These are phyloP conservation scores for Sceloporus undulatus DNA, from an alignment of 2,113 vertebrate genomes.

Conservation along the genomic window DNA sequence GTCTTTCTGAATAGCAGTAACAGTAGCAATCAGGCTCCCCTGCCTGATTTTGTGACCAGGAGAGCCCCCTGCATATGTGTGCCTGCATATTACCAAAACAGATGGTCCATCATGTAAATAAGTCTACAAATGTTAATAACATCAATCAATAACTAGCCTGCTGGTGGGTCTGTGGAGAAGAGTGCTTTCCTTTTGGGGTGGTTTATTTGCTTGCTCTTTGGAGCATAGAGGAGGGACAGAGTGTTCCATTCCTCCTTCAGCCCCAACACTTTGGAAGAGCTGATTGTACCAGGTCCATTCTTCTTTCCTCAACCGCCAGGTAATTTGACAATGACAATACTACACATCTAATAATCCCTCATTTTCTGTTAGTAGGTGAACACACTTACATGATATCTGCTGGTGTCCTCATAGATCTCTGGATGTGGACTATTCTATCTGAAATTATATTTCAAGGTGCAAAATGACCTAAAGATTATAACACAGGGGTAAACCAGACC, in stretches of 20 bases:
- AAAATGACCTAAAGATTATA: background rate
- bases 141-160: no score
- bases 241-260: background rate
- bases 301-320: no score
- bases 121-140: background rate
- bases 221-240: background rate
- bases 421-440: background rate
- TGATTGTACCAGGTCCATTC: background rate
- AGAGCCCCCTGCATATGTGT: no score
- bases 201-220: background rate
- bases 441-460: background rate
- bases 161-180: background rate
- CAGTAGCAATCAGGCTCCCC: no score
- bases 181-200: background rate
- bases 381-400: background rate
- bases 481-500: background rate
- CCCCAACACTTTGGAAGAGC: background rate
- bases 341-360: background rate
- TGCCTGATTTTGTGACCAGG: no score
- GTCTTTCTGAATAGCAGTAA: no score
- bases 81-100: no score
- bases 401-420: background rate
- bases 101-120: background rate
- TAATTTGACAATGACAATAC: background rate
- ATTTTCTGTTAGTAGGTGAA: background rate